Evolutionary conservation across 2,113 vertebrate genomes (phyloP).

Genomic region (Romanogobio albipinnatus): DNA sequence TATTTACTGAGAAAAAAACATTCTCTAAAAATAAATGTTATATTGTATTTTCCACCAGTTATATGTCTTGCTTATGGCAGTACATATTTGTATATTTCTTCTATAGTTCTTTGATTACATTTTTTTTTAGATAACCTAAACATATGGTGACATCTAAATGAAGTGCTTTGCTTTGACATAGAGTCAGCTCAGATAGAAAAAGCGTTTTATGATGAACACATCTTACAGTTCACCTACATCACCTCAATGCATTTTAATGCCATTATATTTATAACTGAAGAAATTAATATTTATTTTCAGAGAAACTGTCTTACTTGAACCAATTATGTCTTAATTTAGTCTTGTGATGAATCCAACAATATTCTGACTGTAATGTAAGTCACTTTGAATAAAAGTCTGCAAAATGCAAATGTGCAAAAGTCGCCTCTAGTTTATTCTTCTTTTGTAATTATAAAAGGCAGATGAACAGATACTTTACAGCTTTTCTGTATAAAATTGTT

Average conservation of each 20-base stretch:
- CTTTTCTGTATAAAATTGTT: no score
- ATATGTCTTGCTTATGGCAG: not conserved
- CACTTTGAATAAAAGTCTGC: not conserved
- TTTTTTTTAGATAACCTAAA: not conserved
- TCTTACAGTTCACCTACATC: no score
- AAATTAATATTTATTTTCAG: not conserved
- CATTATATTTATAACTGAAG: not conserved
- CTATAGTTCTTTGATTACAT: not conserved
- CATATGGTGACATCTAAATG: not conserved
- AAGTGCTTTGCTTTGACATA: not conserved
- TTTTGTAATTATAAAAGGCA: not conserved
- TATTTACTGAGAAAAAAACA: not conserved
- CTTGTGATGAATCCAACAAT: not conserved
- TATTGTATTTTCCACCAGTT: not conserved
- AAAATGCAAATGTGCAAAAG: not conserved
- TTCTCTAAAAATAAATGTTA: not conserved
- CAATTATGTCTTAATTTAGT: not conserved
- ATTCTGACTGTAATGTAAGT: not conserved
- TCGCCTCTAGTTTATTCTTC: not conserved
- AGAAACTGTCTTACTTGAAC: not conserved
- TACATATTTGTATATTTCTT: not conserved
- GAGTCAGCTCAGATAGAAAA: not conserved
- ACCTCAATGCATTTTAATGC: not conserved
- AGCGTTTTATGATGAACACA: not conserved
- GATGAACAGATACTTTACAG: no score